Evolutionary conservation across 2,113 vertebrate species (phyloP).

Genomic region (Trematomus loennbergii): DNA sequence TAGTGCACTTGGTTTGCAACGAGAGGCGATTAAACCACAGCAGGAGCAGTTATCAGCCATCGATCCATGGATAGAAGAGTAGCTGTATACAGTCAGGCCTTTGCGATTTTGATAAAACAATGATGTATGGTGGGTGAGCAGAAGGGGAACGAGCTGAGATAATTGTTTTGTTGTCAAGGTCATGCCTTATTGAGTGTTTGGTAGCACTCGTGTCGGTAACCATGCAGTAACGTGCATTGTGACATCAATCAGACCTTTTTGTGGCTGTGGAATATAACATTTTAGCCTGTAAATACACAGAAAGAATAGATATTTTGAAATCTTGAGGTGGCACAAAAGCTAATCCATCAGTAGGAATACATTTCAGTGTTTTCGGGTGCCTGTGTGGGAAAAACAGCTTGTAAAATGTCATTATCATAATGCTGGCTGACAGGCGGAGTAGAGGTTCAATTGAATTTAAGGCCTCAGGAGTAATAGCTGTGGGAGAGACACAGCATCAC

Average conservation of each 20-base stretch:
- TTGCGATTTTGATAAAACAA: slow-evolving; percentile 72
- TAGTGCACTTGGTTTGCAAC: slow-evolving; percentile 20
- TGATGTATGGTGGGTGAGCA: slow-evolving; percentile 46
- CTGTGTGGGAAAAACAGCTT: not conserved
- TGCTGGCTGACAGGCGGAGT: not conserved
- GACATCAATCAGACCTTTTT: slow-evolving; percentile 51
- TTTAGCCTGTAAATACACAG: not conserved
- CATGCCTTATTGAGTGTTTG: slow-evolving; percentile 62
- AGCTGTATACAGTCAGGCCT: slow-evolving; percentile 17
- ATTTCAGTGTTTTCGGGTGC: not conserved
- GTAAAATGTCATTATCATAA: slow-evolving; percentile 11
- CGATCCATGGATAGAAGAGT: slow-evolving; percentile 48
- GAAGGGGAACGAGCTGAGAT: slow-evolving; percentile 42
- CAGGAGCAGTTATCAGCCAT: slow-evolving; percentile 61
- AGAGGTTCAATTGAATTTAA: not conserved
- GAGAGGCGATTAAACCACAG: slow-evolving; percentile 52
- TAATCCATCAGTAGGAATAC: not conserved
- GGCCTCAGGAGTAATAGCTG: not conserved
- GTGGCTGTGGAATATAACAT: too few relatives aligned
- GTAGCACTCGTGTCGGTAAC: slow-evolving; percentile 43
- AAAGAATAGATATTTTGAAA: not conserved
- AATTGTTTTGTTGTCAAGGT: slow-evolving; percentile 72
- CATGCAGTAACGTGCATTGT: slow-evolving; percentile 4
- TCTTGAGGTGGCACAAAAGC: slow-evolving; percentile 23
- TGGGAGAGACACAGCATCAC: not conserved